Evolutionary conservation across 2,797 vertebrate genomes (phyloP).

Genomic region (Myiotriccus ornatus): DNA sequence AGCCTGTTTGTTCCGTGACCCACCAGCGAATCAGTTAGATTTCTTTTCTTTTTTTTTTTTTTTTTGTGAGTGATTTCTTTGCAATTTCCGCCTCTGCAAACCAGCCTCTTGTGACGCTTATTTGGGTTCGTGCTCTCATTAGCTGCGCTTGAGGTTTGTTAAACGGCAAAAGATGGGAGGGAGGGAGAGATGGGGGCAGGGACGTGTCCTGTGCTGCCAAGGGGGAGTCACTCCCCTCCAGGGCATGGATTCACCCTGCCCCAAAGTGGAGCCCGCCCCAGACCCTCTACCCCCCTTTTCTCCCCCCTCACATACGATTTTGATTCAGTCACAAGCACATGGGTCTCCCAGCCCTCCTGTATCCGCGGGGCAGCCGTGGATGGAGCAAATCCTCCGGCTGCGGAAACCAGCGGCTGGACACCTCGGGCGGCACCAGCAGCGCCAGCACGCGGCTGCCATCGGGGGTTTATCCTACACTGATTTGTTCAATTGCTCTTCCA

Average conservation of each 20-base stretch:
- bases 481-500: neutral
- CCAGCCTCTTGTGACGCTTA: conserved; percentile 60
- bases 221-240: neutral
- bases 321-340: neutral
- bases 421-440: neutral
- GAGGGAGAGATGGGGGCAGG: conserved; percentile 17
- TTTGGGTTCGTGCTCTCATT: conserved; percentile 48
- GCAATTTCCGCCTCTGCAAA: conserved; percentile 63
- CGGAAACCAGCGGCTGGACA: neutral
- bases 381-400: neutral
- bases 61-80: conserved; percentile 48
- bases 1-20: conserved; percentile 67
- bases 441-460: neutral
- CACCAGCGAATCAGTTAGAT: conserved; percentile 19
- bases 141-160: conserved; percentile 29
- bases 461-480: neutral
- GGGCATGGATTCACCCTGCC: neutral
- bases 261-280: fast-evolving
- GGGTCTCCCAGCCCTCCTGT: neutral
- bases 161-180: conserved; percentile 24
- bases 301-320: neutral
- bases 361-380: neutral
- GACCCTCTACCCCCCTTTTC: too few relatives aligned
- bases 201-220: neutral
- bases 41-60: neutral